Evolutionary conservation across 2,888 invertebrate species (phyloP), one percentile per base, ranked within the genome.

Genomic region (Rotaria macrura): DNA sequence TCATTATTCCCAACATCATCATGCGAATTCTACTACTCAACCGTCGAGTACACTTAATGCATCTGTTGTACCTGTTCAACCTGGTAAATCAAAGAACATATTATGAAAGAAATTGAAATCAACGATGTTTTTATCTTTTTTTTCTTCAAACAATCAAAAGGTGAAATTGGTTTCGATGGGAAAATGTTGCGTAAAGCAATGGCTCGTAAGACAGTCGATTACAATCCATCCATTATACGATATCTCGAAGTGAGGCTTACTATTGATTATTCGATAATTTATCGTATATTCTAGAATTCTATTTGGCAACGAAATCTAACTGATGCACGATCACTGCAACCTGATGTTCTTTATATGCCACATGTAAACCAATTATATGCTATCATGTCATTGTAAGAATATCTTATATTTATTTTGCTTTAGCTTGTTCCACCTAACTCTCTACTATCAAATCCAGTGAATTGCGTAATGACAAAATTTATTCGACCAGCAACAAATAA

Each of bases 401-500:
- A 12, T 92, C 3, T 1, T 49, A 7, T 49, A 17, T 9, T 49
- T 49, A 98, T 72, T 38, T 38, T 89, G 92, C 38, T 40, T 6
- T 43, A 74, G 74, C 43, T 79, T 40, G 25, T 96, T 90, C 98
- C 98, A 72, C 98, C 98, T 5, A 94, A 95, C n/a, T 94, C 95
- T 88, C 95, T 96, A 90, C 93, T 94, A 84, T 95, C 98, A 90
- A 96, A 96, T 91, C 96, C 98, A 7, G 96, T 96, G 88, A 99
- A 99, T 92, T 95, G 97, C 88, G 96, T 92, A 7, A 90, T 90
- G 23, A 90, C 93, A 20, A 93, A 96, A 89, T 98, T 97, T 91
- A 97, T 99, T 14, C 95, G 99, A 91, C 96, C 97, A n/a, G 98
- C 99, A 17, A 98, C 97, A 85, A 99, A 99, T 92, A 99, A 99